Evolutionary conservation across 1,140 invertebrate genomes (phyloP), one percentile per base, ranked within the genome.

Genomic region (Grapholita molesta): DNA sequence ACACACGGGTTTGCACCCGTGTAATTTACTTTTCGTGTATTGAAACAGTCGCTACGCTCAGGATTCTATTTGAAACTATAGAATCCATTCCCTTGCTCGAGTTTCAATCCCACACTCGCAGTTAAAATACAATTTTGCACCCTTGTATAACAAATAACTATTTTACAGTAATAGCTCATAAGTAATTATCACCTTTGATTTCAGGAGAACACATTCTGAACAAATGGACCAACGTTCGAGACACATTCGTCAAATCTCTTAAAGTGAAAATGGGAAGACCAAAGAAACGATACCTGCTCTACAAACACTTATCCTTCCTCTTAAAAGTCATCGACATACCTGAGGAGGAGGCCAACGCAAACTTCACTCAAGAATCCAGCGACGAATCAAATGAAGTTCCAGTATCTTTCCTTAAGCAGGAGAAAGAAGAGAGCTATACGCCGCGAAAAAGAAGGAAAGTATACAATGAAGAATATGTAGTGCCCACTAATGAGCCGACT

Each of bases 151-250:
- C n/a, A n/a, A n/a, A n/a, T n/a, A n/a, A n/a, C n/a, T n/a, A n/a
- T n/a, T n/a, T n/a, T n/a, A n/a, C n/a, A n/a, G n/a, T n/a, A n/a
- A n/a, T n/a, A n/a, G n/a, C n/a, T n/a, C n/a, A n/a, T n/a, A n/a
- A n/a, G n/a, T n/a, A n/a, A n/a, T n/a, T n/a, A n/a, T n/a, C n/a
- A n/a, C n/a, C n/a, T n/a, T 64, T 53, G 38, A 23, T 86, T 83
- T 33, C 79, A 91, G 89, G 83, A 23, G 87, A 89, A 73, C 68
- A 74, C 15, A 76, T 91, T 12, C 53, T 88, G 2, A 80, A 78
- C 53, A 91, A 89, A 78, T 91, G 88, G 88, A 86, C 82, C 6
- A 89, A 91, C 66, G 80, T 87, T 8, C 76, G 89, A 0, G 89
- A 91, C 64, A 86, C 89, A 0, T 91, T 90, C 21, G 68, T 86